phyloP scores from a whole-genome alignment of 2,113 vertebrate species.

The Gobius niger region DNA sequence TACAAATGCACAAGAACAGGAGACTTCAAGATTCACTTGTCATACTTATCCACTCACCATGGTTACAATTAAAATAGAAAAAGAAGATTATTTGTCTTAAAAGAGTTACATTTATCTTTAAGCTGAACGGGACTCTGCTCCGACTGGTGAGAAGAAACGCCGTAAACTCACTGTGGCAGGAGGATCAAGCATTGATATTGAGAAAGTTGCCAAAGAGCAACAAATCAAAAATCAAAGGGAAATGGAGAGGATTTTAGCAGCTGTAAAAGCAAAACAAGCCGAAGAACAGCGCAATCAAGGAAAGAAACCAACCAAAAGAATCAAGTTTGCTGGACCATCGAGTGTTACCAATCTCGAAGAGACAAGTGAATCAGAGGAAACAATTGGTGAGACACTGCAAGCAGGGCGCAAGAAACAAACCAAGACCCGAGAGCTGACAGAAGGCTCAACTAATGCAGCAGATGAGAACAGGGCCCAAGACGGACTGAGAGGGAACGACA shows the following conservation, averaged over 20 bases:
- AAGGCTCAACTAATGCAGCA: not conserved
- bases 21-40: too few species aligned
- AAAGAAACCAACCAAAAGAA: not conserved
- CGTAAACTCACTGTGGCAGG: constrained; percentile 49
- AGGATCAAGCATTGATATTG: constrained; percentile 45
- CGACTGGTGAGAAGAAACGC: constrained; percentile 40
- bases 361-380: not conserved
- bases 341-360: not conserved
- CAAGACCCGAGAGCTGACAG: constrained; percentile 10
- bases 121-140: constrained; percentile 45
- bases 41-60: too few species aligned
- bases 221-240: constrained; percentile 55
- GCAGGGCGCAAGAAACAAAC: constrained; percentile 5
- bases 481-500: constrained; percentile 7
- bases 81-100: not conserved
- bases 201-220: constrained; percentile 63
- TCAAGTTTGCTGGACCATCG: constrained; percentile 11
- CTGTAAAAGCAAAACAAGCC: constrained; percentile 39
- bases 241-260: constrained; percentile 53
- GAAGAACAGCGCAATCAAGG: constrained; percentile 20
- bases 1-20: too few species aligned
- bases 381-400: not conserved
- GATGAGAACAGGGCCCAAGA: not conserved
- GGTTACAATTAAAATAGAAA: too few species aligned
- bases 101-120: constrained; percentile 13